Conservation (phyloP, 2,113 vertebrate species). For the Periophthalmodon schlosseri region DNA sequence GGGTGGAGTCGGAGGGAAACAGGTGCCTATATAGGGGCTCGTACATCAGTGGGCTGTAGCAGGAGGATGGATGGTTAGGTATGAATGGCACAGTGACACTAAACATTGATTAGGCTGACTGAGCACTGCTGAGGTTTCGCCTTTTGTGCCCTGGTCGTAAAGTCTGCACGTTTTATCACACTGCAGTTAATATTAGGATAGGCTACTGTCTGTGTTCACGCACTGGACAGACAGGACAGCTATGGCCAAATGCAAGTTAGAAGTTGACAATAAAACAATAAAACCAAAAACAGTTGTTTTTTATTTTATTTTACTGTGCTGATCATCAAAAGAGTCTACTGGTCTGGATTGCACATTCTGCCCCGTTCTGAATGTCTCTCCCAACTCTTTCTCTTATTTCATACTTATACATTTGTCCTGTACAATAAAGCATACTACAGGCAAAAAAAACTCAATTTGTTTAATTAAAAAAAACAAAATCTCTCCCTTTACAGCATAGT, state of each 20-base stretch:
- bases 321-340: background rate
- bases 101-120: slow-evolving; percentile 49
- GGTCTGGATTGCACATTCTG: background rate
- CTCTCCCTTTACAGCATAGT: background rate
- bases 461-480: too few species aligned
- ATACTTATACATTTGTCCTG: too few species aligned
- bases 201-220: slow-evolving; percentile 5
- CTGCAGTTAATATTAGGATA: slow-evolving; percentile 13
- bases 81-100: slow-evolving; percentile 35
- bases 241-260: background rate
- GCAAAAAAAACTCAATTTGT: too few species aligned
- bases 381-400: too few species aligned
- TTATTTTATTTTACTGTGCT: background rate
- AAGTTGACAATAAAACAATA: background rate
- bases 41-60: slow-evolving; percentile 38
- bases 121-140: slow-evolving; percentile 25
- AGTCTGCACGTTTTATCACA: slow-evolving; percentile 14
- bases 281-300: background rate
- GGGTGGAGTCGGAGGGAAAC: slow-evolving; percentile 48
- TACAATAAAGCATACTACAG: too few species aligned
- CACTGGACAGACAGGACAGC: background rate
- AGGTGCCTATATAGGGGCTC: slow-evolving; percentile 37
- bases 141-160: slow-evolving; percentile 29
- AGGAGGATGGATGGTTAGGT: slow-evolving; percentile 40
- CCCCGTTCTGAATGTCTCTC: too few species aligned